A percentile compares a stretch with the other conserved stretches of the same genome.
Conservation (phyloP, 2,797 vertebrate species). For the Clamator glandarius region DNA sequence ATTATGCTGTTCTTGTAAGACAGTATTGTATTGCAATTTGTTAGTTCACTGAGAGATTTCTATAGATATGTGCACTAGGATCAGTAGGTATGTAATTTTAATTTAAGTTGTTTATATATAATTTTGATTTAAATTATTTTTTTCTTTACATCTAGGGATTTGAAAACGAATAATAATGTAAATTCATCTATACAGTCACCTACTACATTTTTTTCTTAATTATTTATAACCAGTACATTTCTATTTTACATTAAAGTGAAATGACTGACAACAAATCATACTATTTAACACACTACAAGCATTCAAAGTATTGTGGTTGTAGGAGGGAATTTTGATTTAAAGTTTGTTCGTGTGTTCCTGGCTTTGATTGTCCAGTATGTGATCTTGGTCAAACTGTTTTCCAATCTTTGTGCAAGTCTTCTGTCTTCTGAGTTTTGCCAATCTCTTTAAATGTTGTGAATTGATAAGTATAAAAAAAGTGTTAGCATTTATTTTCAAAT, state of each 20-base stretch:
- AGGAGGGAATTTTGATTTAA: not conserved
- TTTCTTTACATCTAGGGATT: not conserved
- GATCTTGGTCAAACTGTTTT: not conserved
- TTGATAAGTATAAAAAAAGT: not conserved
- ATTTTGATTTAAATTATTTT: not conserved
- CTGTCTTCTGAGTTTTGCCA: not conserved
- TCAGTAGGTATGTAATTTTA: not conserved
- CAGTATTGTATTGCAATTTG: conserved; percentile 14
- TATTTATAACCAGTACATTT: not conserved
- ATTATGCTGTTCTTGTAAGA: conserved; percentile 23
- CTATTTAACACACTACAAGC: not conserved
- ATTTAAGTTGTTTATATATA: not conserved
- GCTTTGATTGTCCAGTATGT: not conserved
- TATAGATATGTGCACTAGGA: not conserved
- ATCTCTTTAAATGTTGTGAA: not conserved
- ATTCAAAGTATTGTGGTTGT: not conserved
- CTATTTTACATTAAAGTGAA: not conserved
- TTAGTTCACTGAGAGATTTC: conserved; percentile 9
- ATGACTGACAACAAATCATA: not conserved
- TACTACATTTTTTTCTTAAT: not conserved
- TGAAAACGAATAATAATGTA: not conserved
- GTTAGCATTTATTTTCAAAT: not conserved
- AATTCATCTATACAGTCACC: not conserved
- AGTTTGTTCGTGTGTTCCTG: not conserved
- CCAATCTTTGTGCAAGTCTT: not conserved